Evolutionary conservation across 2,888 invertebrate species (phyloP), one percentile per base, ranked within the genome.

Genomic region (Eristalis tenax): DNA sequence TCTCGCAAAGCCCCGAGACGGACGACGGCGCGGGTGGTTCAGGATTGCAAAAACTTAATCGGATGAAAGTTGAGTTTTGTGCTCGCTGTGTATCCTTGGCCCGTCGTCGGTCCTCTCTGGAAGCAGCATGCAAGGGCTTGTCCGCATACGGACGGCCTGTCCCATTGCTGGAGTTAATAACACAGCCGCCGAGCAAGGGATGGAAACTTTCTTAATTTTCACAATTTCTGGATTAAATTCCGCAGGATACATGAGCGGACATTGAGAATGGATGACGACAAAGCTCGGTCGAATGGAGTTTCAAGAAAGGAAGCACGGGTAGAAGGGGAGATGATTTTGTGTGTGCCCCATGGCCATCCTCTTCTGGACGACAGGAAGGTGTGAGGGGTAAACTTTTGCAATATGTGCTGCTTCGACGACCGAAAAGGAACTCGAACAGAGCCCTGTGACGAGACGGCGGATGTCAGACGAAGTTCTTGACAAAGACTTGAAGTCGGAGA

Each of bases 171-270:
- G 75, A 87, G 83, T 87, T 87, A 79, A 87, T 87, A 83, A 68
- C 56, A 68, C 43, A 79, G 75, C 59, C 3, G 50, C 4, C 26
- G 59, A 13, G 73, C 28, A 40, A 66, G 74, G n/a, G 77, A 61
- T 64, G 83, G 68, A 76, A 87, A 83, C 76, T 83, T 83, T 79
- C 74, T 83, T 83, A 83, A 83, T 83, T 83, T 87, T 69, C 76
- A 79, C 73, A 83, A 79, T 83, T 75, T 78, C 83, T 80, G 83
- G 79, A 80, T 87, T 87, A 83, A 79, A 83, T 80, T 87, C 73
- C 75, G 63, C 61, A 64, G 71, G 78, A 79, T 83, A 83, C 65
- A 73, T 82, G 77, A 75, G 70, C 43, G 56, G 63, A 79, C 66
- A 87, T 64, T 75, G 59, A 32, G 75, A 83, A 87, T 79, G 56